These are phyloP conservation scores for Enteromius viviparus DNA, from an alignment of 2,797 vertebrate species.

Conservation along the genomic window DNA sequence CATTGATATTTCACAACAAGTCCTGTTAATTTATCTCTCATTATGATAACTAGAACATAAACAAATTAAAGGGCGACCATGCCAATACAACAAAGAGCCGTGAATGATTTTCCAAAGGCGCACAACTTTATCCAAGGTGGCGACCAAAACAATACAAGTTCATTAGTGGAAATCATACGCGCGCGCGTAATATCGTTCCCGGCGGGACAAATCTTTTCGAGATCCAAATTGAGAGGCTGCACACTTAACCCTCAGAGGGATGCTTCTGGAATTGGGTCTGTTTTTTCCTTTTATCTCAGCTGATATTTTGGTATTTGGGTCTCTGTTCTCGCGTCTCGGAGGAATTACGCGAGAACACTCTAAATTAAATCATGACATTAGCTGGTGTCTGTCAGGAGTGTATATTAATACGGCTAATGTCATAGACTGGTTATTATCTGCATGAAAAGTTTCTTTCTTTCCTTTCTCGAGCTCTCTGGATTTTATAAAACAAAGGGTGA, in stretches of 20 bases:
- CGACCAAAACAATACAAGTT: conserved; percentile 61
- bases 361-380: conserved; percentile 57
- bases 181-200: conserved; percentile 64
- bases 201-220: conserved; percentile 64
- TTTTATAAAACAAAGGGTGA: conserved; percentile 22
- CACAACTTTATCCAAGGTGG: conserved; percentile 45
- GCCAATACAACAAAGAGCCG: conserved; percentile 6
- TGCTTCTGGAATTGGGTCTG: conserved; percentile 58
- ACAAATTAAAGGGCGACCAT: conserved; percentile 6
- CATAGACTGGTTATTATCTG: conserved; percentile 24
- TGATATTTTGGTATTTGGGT: conserved; percentile 73
- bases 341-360: conserved; percentile 48
- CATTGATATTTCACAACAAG: conserved; percentile 5
- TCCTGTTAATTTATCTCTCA: conserved; percentile 16
- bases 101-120: conserved; percentile 18
- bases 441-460: conserved; percentile 25
- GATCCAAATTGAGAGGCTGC: conserved; percentile 59
- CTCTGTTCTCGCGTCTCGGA: conserved; percentile 63
- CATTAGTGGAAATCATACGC: conserved; percentile 64
- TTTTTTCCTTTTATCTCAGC: conserved; percentile 62
- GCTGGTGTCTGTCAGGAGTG: conserved; percentile 38
- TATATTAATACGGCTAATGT: conserved; percentile 37
- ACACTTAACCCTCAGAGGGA: conserved; percentile 63
- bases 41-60: conserved; percentile 13
- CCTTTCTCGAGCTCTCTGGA: conserved; percentile 2